phyloP scores from a whole-genome alignment of 1,140 invertebrate genomes.

The Hycleus phaleratus region DNA sequence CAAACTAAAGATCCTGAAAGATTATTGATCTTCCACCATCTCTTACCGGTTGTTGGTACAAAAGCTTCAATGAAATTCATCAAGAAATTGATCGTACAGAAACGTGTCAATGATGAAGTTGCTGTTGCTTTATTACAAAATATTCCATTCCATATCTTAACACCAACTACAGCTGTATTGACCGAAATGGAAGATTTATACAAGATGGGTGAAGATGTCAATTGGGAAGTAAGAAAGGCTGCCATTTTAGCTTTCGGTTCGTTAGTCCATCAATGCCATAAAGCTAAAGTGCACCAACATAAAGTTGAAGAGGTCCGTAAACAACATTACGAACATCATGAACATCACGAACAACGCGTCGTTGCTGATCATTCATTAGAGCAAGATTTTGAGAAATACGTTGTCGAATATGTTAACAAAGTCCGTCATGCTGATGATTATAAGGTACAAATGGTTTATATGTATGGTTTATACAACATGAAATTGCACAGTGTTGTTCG shows the following conservation, averaged over 20 bases:
- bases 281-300: not conserved
- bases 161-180: conserved; percentile 36
- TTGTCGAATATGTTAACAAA: conserved; percentile 24
- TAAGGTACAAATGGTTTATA: conserved; percentile 20
- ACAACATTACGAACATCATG: not conserved
- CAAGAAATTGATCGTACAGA: conserved; percentile 33
- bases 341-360: not conserved
- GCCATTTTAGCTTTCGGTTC: conserved; percentile 39
- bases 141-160: conserved; percentile 37
- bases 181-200: conserved; percentile 37
- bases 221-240: conserved; percentile 31
- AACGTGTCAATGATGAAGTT: conserved; percentile 26
- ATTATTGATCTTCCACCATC: conserved; percentile 34
- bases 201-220: conserved; percentile 16
- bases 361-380: not conserved
- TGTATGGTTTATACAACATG: conserved; percentile 30
- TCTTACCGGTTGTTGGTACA: conserved; percentile 43
- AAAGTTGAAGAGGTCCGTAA: not conserved
- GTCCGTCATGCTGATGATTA: conserved; percentile 22
- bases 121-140: conserved; percentile 35
- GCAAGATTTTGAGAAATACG: conserved; percentile 20
- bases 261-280: conserved; percentile 34
- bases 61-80: conserved; percentile 36
- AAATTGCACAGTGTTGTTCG: conserved; percentile 21
- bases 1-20: conserved; percentile 22